Conservation (phyloP, 2,888 invertebrate genomes). For the Epinotia demarniana region DNA sequence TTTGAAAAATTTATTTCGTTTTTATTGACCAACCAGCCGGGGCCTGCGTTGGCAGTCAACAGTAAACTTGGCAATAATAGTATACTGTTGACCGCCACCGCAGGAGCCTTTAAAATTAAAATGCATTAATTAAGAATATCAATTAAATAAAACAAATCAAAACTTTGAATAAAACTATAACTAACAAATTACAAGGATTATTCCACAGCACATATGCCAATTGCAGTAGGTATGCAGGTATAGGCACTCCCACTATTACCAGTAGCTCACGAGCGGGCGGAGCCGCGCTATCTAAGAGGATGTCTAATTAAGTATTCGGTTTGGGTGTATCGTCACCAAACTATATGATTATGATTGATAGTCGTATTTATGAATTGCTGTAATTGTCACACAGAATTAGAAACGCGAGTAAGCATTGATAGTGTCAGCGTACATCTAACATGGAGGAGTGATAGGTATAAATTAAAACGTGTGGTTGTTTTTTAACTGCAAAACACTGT, state of each 20-base stretch:
- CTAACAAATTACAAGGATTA: not conserved
- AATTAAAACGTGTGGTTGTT: slow-evolving; percentile 43
- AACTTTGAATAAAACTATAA: not conserved
- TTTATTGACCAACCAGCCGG: not conserved
- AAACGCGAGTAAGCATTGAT: slow-evolving; percentile 42
- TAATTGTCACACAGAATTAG: slow-evolving; percentile 19
- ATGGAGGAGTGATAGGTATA: slow-evolving; percentile 41
- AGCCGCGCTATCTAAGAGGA: not conserved
- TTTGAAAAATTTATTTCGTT: not conserved
- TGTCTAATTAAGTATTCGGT: not conserved
- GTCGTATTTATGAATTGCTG: not conserved
- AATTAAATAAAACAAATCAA: not conserved
- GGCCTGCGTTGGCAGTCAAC: no score
- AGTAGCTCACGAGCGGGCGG: not conserved
- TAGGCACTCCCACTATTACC: not conserved
- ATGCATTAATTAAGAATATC: not conserved
- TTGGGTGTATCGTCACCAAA: not conserved
- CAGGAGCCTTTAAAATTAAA: not conserved
- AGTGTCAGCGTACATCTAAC: slow-evolving; percentile 45
- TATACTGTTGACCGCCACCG: no score
- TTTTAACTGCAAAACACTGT: slow-evolving; percentile 41
- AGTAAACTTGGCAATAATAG: no score
- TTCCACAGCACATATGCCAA: not conserved
- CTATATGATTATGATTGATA: not conserved
- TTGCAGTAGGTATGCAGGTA: not conserved